These are phyloP conservation scores for Zeus faber DNA, from an alignment of 2,113 vertebrate genomes.

Conservation along the genomic window DNA sequence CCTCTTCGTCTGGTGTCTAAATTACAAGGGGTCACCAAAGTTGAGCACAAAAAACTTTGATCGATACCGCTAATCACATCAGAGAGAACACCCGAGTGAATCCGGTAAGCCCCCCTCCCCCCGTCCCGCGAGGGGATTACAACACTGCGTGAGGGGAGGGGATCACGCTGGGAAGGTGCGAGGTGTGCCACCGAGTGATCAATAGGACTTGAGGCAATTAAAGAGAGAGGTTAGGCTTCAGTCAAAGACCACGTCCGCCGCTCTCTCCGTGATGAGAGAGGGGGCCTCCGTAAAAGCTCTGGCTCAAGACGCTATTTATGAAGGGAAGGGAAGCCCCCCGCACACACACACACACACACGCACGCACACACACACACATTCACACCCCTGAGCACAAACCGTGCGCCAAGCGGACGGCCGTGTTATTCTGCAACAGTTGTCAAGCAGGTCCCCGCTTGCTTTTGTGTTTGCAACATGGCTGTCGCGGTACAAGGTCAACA, in stretches of 20 bases:
- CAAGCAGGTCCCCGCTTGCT: too few relatives aligned
- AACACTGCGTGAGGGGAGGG: constrained; percentile 22
- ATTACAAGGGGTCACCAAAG: constrained; percentile 1
- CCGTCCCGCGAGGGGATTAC: constrained; percentile 48
- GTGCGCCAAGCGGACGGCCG: too few relatives aligned
- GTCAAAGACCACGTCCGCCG: constrained; percentile 36
- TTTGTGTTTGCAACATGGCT: too few relatives aligned
- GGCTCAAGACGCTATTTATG: constrained; percentile 20
- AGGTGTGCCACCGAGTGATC: constrained; percentile 45
- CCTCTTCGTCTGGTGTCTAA: neutral
- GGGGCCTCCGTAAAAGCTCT: constrained; percentile 28
- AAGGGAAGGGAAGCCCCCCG: too few relatives aligned
- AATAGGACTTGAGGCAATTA: constrained; percentile 59
- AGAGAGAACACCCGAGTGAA: constrained; percentile 27
- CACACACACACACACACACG: too few relatives aligned
- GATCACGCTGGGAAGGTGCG: constrained; percentile 46
- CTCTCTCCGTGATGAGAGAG: constrained; percentile 13
- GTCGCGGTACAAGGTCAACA: too few relatives aligned
- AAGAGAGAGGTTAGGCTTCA: constrained; percentile 45
- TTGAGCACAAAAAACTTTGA: constrained; percentile 13
- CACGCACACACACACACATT: too few relatives aligned
- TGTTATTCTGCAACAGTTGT: too few relatives aligned
- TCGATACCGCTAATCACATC: constrained; percentile 52
- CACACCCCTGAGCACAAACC: too few relatives aligned
- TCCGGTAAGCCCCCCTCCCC: constrained; percentile 24